Base-by-base conservation (phyloP, 2,797 vertebrate species). In the Fistularia commersonii region DNA sequence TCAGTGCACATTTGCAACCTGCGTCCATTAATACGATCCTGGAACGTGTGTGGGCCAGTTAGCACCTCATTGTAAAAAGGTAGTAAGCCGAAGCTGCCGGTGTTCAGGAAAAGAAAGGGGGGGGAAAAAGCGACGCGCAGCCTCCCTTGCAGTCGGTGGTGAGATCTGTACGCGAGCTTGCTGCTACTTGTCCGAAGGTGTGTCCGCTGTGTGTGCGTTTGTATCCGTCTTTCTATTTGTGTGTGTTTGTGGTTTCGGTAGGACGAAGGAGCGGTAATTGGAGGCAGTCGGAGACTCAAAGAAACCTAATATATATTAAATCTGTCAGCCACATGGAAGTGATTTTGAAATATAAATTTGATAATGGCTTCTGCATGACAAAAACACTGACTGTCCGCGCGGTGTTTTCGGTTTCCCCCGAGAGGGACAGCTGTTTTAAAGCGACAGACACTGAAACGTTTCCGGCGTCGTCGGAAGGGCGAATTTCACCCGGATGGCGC, bases 141-240 rank as follows among this genome's bases (percentile, higher is more conserved):
- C 60, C 63, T 53, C 48, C 72, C 48, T 68, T 52, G 61, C 46
- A 48, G 61, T 64, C 47, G 41, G 61, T 76, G 68, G 77, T 74
- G 58, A 77, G 60, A 72, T 63, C 51, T 72, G 58, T 61, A 32
- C 43, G 69, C 41, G 47, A 74, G 48, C 78, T 69, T 81, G 77
- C 61, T 73, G 65, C 60, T 71, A 67, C 79, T 74, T 82, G 77
- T 83, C 66, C 33, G 48, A 57, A 77, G 51, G 73, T 77, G 75
- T 82, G 76, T 83, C 57, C 58, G 38, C 55, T 62, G 53, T 63
- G 37, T 66, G 15, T 57, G 32, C 61, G 51, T n/a, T n/a, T n/a
- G n/a, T n/a, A n/a, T n/a, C n/a, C 39, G 11, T 40, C 12, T 40
- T 40, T 2, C 6, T 6, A 11, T 54, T 5, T 63, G 34, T 69